Conservation (phyloP, 2,888 invertebrate genomes). For the Leucania comma region DNA sequence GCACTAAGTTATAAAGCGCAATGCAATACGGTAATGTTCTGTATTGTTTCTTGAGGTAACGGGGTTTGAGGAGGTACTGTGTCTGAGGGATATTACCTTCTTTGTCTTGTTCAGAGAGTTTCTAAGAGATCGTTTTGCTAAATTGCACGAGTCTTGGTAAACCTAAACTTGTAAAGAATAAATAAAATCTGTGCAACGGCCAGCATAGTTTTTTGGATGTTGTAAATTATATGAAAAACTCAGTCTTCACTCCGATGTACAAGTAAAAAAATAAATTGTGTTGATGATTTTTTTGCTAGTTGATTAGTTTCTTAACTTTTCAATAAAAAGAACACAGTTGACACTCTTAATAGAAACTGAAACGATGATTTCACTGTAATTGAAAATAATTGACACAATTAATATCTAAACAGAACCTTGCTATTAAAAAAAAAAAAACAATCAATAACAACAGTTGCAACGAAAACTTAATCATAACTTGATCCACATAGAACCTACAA, state of each 20-base stretch:
- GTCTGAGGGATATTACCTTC: slow-evolving; percentile 1
- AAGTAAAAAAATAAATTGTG: too few relatives aligned
- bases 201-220: too few relatives aligned
- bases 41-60: slow-evolving; percentile 52
- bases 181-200: background rate
- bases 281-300: too few relatives aligned
- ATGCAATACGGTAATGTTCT: slow-evolving; percentile 38
- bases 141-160: background rate
- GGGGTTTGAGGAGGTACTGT: slow-evolving; percentile 18
- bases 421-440: slow-evolving; percentile 44
- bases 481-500: background rate
- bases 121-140: background rate
- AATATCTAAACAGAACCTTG: slow-evolving; percentile 1
- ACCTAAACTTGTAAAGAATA: background rate
- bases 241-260: too few relatives aligned
- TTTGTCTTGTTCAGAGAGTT: slow-evolving; percentile 23
- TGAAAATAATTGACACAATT: slow-evolving; percentile 16
- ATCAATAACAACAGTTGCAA: slow-evolving; percentile 10
- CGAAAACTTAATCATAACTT: slow-evolving; percentile 20
- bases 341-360: background rate
- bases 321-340: background rate
- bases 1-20: slow-evolving; percentile 49
- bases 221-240: too few relatives aligned
- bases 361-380: background rate
- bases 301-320: too few relatives aligned